Evolutionary conservation across 2,888 invertebrate genomes (phyloP), one percentile per base, ranked within the genome.

Genomic region (Auanema freiburgensis): DNA sequence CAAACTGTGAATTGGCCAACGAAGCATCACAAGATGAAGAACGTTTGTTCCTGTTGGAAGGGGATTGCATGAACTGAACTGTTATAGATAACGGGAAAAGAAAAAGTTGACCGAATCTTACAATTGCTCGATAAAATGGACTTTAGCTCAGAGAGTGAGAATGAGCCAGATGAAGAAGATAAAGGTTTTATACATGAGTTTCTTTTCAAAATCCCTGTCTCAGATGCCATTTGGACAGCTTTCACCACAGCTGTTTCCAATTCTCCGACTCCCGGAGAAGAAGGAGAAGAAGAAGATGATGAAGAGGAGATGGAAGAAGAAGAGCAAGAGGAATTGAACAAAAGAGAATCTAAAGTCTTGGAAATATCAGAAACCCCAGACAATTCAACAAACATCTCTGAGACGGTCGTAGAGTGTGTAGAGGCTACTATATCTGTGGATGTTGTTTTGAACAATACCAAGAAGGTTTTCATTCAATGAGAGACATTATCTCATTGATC

Each of bases 1-100:
- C 57, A 73, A 23, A 57, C 50, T 41, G 66, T 68, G 5, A 46
- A 63, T 5, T 74, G 74, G 71, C 67, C 69, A 10, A 5, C 11
- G 1, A 69, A 64, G 60, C 58, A 59, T 21, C 12, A 10, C 23
- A 55, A 57, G 56, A 57, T 60, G 10, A 57, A 60, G 23, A 58
- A 60, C 14, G 55, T 60, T 16, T 4, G 55, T 55, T 23, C n/a
- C 2, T 10, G 4, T 5, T 46, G 16, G 4, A 5, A 8, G 8
- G 21, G 4, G 8, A 18, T 8, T 6, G 16, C 4, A 18, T 3
- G 3, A 46, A 18, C 21, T 8, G 16, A 12, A 52, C 18, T 23
- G 21, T n/a, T 55, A 43, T 14, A 55, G 55, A 18, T 55, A 2
- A 24, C 57, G 14, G 57, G 62, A 8, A 62, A 62, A 18, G 49